phyloP scores from a whole-genome alignment of 1,140 invertebrate genomes.

The Panagrolaimus sp. region DNA sequence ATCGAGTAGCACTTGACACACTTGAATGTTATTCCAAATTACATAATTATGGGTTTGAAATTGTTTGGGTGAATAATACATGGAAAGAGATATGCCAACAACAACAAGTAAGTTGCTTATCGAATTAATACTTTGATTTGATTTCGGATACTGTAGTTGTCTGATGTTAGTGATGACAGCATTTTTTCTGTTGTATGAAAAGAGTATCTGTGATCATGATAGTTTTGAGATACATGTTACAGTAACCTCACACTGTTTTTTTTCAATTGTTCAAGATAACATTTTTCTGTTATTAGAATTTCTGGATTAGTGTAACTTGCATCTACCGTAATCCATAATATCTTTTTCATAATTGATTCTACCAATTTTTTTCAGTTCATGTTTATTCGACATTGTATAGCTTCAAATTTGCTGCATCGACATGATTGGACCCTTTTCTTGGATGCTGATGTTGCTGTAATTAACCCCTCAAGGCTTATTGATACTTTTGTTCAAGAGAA shows the following conservation, averaged over 20 bases:
- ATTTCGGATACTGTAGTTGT: no score
- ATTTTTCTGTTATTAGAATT: no score
- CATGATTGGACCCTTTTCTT: constrained; percentile 40
- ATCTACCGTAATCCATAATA: no score
- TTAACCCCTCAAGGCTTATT: constrained; percentile 42
- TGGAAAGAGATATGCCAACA: neutral
- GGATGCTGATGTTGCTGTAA: constrained; percentile 42
- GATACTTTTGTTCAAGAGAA: constrained; percentile 34
- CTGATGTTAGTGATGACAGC: no score
- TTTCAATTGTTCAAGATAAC: no score
- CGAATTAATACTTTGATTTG: neutral
- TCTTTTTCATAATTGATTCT: no score
- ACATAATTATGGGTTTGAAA: constrained; percentile 1
- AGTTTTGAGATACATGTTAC: no score
- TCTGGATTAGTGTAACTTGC: no score
- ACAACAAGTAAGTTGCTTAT: neutral
- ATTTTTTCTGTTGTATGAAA: no score
- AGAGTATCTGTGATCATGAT: no score
- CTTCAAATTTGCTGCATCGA: constrained; percentile 30
- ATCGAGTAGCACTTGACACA: neutral
- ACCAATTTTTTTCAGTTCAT: constrained; percentile 37
- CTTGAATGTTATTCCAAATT: neutral
- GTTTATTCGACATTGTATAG: constrained; percentile 44
- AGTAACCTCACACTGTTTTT: no score
- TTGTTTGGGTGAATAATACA: neutral